Evolutionary conservation across 2,888 invertebrate species (phyloP).

Genomic region (Tipula unca): DNA sequence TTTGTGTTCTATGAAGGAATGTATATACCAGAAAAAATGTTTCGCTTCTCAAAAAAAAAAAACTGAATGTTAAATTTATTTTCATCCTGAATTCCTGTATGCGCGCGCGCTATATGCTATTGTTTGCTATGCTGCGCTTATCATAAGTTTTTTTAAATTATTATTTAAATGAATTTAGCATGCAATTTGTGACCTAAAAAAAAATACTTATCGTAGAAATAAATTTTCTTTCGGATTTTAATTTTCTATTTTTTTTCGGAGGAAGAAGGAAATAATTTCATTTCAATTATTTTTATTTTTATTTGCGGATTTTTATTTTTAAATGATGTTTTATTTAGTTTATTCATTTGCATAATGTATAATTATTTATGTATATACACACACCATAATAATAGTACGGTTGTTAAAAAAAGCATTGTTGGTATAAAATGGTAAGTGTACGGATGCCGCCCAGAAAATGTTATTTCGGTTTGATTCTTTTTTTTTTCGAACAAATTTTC

Average conservation of each 20-base stretch:
- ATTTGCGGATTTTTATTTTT: background rate
- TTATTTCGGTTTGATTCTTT: background rate
- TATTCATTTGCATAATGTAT: slow-evolving; percentile 3
- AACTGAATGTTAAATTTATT: background rate
- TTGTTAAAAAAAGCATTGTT: background rate
- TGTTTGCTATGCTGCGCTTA: background rate
- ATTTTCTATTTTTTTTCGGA: background rate
- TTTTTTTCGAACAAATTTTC: background rate
- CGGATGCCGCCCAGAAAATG: slow-evolving; percentile 8
- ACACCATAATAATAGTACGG: background rate
- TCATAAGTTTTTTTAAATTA: too few relatives aligned
- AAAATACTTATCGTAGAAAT: background rate
- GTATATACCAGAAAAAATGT: too few relatives aligned
- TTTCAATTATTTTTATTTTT: background rate
- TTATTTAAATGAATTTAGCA: background rate
- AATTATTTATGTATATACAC: background rate
- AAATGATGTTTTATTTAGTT: background rate
- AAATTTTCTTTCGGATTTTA: background rate
- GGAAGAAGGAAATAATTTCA: slow-evolving; percentile 4
- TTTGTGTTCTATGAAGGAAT: background rate
- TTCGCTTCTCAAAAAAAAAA: background rate
- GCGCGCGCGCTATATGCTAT: background rate
- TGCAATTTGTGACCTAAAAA: background rate
- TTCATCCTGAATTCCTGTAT: background rate
- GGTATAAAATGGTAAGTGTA: background rate